Evolutionary conservation across 37 sponge, comb jelly and placozoan genomes (phyloP).

Genomic region (Aphrocallistes beatrix): DNA sequence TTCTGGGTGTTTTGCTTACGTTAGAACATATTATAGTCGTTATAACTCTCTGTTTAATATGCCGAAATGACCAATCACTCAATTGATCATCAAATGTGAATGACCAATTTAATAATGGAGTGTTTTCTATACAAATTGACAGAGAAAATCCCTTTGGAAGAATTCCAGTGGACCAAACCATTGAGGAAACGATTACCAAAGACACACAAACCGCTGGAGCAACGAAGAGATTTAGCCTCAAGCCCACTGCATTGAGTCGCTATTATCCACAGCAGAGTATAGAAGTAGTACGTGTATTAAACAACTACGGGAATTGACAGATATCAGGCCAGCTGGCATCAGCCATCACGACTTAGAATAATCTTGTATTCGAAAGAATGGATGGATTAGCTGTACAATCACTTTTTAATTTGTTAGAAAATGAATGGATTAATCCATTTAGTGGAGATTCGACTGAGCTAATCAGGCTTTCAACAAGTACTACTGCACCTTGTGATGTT

Average conservation of each 20-base stretch:
- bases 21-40: background rate
- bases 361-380: too few relatives aligned
- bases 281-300: background rate
- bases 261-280: background rate
- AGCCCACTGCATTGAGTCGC: background rate
- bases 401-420: background rate
- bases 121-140: background rate
- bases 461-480: background rate
- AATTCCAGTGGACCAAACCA: background rate
- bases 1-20: background rate
- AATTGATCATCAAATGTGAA: background rate
- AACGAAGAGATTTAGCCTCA: background rate
- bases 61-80: background rate
- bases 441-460: background rate
- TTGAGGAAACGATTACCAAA: too few relatives aligned
- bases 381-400: too few relatives aligned
- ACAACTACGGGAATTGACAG: background rate
- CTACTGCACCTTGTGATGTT: background rate
- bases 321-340: background rate
- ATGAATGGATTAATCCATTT: background rate
- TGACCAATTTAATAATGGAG: background rate
- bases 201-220: background rate
- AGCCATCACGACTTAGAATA: too few relatives aligned
- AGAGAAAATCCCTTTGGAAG: background rate
- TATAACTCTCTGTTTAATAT: background rate